These are phyloP conservation scores for Spheniscus humboldti DNA, from an alignment of 2,797 vertebrate genomes.

Conservation along the genomic window DNA sequence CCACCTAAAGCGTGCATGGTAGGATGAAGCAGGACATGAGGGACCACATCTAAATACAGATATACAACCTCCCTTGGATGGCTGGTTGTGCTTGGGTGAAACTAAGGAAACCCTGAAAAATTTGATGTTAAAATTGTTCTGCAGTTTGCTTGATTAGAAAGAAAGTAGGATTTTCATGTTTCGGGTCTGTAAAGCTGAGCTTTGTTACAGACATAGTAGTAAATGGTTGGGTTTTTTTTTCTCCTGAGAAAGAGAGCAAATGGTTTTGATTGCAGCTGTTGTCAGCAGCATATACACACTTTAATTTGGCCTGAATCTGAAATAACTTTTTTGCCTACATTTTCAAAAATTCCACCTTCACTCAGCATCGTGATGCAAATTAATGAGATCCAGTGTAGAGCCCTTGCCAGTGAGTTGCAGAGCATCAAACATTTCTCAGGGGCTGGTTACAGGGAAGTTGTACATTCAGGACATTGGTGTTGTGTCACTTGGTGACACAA, in stretches of 20 bases:
- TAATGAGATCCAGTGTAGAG: background rate
- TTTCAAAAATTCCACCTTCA: background rate
- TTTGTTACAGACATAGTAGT: background rate
- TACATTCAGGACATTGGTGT: background rate
- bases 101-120: background rate
- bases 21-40: background rate
- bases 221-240: background rate
- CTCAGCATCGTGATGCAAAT: constrained; percentile 8
- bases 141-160: background rate
- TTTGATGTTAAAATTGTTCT: background rate
- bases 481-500: background rate
- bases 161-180: background rate
- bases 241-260: background rate
- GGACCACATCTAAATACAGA: background rate
- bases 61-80: background rate
- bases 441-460: background rate
- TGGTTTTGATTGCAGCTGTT: background rate
- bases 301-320: background rate
- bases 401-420: background rate
- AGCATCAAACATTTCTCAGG: constrained; percentile 4
- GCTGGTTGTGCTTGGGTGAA: background rate
- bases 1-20: accelerated
- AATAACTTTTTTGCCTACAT: background rate
- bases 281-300: background rate
- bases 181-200: background rate